Evolutionary conservation across 2,113 vertebrate species (phyloP).

Genomic region (Hippocampus abdominalis): DNA sequence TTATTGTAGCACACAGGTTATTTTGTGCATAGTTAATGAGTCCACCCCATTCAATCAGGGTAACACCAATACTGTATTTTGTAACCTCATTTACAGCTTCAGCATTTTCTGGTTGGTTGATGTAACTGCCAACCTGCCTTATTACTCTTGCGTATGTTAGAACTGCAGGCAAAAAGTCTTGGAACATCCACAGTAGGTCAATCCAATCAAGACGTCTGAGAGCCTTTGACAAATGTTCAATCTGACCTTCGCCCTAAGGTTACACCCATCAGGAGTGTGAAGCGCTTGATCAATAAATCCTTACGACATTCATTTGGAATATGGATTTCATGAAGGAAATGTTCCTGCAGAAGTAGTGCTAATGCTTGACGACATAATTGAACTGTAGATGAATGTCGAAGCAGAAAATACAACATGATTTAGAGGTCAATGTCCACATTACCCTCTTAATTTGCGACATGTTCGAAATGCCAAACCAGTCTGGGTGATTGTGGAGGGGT

Average conservation of each 20-base stretch:
- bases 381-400: neutral
- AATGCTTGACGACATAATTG: neutral
- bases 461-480: neutral
- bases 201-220: neutral
- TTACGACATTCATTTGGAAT: slow-evolving; percentile 4
- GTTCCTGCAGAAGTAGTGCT: neutral
- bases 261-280: neutral
- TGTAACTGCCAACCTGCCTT: neutral
- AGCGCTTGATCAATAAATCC: neutral
- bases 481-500: neutral
- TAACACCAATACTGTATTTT: neutral
- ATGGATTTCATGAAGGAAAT: slow-evolving; percentile 11
- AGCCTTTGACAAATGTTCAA: neutral
- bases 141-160: slow-evolving; percentile 3
- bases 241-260: slow-evolving; percentile 1
- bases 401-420: neutral
- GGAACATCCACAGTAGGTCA: neutral
- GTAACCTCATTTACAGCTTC: neutral
- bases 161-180: neutral
- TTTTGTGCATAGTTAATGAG: slow-evolving; percentile 18
- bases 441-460: neutral
- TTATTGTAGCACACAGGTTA: too few species aligned
- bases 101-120: neutral
- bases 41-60: neutral
- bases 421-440: neutral